Conservation (phyloP, 2,888 invertebrate species). For the Pasiphila rectangulata region DNA sequence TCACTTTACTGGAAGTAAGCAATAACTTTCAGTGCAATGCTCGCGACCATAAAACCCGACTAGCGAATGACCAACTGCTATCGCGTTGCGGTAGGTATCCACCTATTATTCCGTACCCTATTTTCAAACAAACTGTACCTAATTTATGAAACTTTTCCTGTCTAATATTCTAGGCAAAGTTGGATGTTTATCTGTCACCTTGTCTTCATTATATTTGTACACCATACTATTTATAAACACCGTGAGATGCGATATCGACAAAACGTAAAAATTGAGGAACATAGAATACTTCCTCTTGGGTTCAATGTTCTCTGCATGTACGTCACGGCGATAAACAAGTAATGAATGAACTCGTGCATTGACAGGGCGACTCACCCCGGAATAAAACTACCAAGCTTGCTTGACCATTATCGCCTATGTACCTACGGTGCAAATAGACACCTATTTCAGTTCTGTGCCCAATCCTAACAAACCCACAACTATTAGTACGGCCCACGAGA, state of each 20-base stretch:
- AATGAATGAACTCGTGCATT: conserved; percentile 69
- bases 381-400: conserved; percentile 45
- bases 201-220: neutral
- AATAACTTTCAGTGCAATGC: conserved; percentile 77
- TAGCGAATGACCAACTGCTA: conserved; percentile 56
- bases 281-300: conserved; percentile 72
- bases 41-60: conserved; percentile 66
- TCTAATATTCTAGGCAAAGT: conserved; percentile 1
- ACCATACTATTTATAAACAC: conserved; percentile 37
- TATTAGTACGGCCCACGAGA: too few relatives aligned
- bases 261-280: conserved; percentile 64
- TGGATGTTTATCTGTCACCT: neutral
- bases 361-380: conserved; percentile 70
- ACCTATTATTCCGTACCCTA: conserved; percentile 24
- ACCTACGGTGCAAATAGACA: neutral
- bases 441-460: neutral
- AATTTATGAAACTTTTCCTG: conserved; percentile 19
- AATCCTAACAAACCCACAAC: neutral
- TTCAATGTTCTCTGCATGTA: conserved; percentile 69
- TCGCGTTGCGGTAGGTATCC: conserved; percentile 37
- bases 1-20: conserved; percentile 78
- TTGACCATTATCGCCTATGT: conserved; percentile 28
- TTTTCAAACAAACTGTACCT: conserved; percentile 18
- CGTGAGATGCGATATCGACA: conserved; percentile 45
- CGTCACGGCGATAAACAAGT: conserved; percentile 72